Evolutionary conservation across 2,113 vertebrate genomes (phyloP).

Genomic region (Gavialis gangeticus): DNA sequence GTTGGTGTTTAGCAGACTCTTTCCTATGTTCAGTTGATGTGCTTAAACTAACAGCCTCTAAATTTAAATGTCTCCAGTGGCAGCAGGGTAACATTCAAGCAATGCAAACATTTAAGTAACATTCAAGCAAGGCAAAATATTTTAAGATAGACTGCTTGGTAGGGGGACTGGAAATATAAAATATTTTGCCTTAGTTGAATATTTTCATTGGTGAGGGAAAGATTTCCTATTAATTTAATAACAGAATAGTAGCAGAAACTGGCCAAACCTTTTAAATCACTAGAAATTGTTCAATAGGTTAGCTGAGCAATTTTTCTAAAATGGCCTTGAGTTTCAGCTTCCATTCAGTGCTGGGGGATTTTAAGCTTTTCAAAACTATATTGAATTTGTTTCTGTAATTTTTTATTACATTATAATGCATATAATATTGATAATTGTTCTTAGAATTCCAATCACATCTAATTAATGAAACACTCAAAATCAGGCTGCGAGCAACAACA

Average conservation of each 20-base stretch:
- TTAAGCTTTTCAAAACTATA: background rate
- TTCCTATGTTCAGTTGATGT: background rate
- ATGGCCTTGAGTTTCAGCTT: background rate
- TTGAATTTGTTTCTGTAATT: background rate
- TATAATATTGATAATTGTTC: background rate
- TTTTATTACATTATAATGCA: background rate
- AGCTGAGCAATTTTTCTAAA: background rate
- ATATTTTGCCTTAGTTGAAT: background rate
- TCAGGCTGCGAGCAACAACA: background rate
- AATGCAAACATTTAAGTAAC: too few species aligned
- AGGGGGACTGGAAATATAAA: background rate
- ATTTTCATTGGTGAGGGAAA: background rate
- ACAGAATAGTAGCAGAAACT: background rate
- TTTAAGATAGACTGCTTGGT: too few species aligned
- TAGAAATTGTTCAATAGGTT: background rate
- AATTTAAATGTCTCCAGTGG: background rate
- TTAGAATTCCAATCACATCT: background rate
- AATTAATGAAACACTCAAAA: background rate
- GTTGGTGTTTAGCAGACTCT: background rate
- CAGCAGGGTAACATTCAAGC: too few species aligned
- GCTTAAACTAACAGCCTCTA: background rate
- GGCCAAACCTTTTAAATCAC: background rate
- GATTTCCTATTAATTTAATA: background rate
- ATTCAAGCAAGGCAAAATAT: too few species aligned
- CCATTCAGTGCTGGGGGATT: background rate